Base-by-base conservation (phyloP, 1,140 invertebrate genomes). In the Lepidotrigona ventralis region DNA sequence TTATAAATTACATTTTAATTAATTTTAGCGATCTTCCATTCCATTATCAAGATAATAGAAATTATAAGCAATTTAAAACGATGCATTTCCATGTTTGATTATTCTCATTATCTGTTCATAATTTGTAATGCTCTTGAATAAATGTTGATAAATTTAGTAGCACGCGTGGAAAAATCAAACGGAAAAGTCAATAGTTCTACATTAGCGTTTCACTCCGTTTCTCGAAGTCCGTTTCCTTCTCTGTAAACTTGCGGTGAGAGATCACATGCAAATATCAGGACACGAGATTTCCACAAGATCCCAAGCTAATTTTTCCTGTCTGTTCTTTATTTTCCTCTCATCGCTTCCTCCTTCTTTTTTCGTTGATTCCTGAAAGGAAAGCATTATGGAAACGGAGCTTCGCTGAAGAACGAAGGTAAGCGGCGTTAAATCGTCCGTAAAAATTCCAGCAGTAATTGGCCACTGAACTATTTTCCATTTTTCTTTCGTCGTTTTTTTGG, bases 371-470 rank as follows among this genome's bases (percentile, higher is more conserved):
- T 54, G 19, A 64, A 66, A 56, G 64, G 58, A 39, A 69, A 84
- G n/a, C 68, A 64, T 69, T 63, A 77, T 64, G 81, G 71, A 63
- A 79, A 76, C 64, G 64, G 29, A 66, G 64, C 29, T 66, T 64
- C 75, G 60, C 75, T 53, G 68, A 66, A 75, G 51, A 79, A 81
- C 79, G 88, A 81, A 81, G 81, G 88, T 86, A 79, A 88, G 82
- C 77, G 81, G 53, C 79, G 88, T 88, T 89, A 89, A 89, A 89
- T 88, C 88, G 86, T 79, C 81, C 76, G 88, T 89, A 88, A 89
- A 89, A 89, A 89, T 89, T 89, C 88, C 88, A 70, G n/a, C 76
- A 64, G 88, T 89, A 89, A 89, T 89, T 89, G 88, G 88, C 72
- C 86, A 53, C 81, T 84, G 79, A 89, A 89, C 88, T 89, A 89